Conservation (phyloP, 2,888 invertebrate genomes). For the Andrena praecox region DNA sequence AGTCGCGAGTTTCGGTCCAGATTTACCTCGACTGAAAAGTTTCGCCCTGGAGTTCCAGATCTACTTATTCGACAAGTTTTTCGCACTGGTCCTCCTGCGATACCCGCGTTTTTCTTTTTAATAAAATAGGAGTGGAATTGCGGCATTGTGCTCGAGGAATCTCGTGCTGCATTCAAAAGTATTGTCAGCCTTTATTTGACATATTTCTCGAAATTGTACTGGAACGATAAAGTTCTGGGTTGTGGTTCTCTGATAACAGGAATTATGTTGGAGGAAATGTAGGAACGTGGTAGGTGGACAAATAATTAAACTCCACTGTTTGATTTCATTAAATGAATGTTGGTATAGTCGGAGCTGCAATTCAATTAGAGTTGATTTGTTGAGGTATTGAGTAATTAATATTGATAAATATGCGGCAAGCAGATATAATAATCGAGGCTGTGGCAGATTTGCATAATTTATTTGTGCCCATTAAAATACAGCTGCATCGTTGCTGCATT, state of each 20-base stretch:
- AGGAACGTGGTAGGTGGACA: too few species aligned
- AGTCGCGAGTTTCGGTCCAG: conserved; percentile 9
- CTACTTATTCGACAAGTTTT: conserved; percentile 29
- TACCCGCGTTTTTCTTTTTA: neutral
- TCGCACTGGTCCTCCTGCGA: neutral
- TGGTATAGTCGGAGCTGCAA: neutral
- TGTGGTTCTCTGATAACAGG: too few species aligned
- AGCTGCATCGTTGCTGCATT: neutral
- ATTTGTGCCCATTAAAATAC: neutral
- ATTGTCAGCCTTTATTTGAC: neutral
- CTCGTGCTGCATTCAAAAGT: conserved; percentile 1
- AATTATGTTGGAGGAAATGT: too few species aligned
- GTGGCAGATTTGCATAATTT: conserved; percentile 1
- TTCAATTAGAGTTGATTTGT: neutral
- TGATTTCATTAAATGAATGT: too few species aligned
- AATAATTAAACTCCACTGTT: too few species aligned
- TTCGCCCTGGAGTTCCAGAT: conserved; percentile 26
- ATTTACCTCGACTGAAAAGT: conserved; percentile 19
- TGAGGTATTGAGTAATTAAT: conserved; percentile 1
- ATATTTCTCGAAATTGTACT: neutral
- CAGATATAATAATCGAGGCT: neutral
- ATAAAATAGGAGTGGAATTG: neutral
- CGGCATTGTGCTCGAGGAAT: neutral
- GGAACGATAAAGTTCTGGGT: neutral
- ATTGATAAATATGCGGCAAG: too few species aligned